Percentiles rank a stretch among this genome's conserved stretches.
Evolutionary conservation across 1,140 invertebrate genomes (phyloP).

Genomic region (Lepidurus arcticus): DNA sequence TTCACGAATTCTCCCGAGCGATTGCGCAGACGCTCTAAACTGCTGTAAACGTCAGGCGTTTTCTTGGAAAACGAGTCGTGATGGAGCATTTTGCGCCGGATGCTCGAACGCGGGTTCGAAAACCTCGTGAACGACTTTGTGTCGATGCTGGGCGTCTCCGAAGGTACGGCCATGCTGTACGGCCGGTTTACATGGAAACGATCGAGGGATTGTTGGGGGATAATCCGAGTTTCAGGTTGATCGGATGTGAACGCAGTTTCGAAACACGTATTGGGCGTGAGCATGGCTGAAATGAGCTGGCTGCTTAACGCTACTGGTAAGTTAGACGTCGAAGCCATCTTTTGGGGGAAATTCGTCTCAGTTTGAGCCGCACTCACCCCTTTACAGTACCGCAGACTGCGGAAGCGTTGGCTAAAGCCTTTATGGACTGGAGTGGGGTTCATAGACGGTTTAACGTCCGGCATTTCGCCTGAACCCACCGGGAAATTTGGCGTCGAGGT

Average conservation of each 20-base stretch:
- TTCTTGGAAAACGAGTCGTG: conserved; percentile 9
- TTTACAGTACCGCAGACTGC: not conserved
- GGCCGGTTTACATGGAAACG: not conserved
- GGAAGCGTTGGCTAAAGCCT: not conserved
- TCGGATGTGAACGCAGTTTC: conserved; percentile 47
- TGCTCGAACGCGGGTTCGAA: conserved; percentile 11
- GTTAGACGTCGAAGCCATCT: not conserved
- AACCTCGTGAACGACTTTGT: conserved; percentile 29
- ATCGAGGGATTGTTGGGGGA: conserved; percentile 38
- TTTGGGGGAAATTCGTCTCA: not conserved
- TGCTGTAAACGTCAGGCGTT: conserved; percentile 25
- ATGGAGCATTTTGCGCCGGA: conserved; percentile 13
- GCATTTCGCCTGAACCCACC: not conserved
- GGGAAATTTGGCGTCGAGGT: conserved; percentile 35
- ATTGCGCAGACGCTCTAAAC: conserved; percentile 37
- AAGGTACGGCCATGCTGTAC: conserved; percentile 24
- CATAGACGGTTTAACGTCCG: not conserved
- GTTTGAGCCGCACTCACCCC: not conserved
- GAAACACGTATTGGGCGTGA: conserved; percentile 41
- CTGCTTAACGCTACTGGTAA: not conserved
- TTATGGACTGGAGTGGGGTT: not conserved
- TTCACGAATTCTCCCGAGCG: conserved; percentile 39
- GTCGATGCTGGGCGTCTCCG: conserved; percentile 31
- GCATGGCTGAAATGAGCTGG: not conserved
- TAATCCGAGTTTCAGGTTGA: conserved; percentile 42